These are phyloP conservation scores for Geotrupes spiniger DNA, from an alignment of 2,888 invertebrate species.

Conservation along the genomic window DNA sequence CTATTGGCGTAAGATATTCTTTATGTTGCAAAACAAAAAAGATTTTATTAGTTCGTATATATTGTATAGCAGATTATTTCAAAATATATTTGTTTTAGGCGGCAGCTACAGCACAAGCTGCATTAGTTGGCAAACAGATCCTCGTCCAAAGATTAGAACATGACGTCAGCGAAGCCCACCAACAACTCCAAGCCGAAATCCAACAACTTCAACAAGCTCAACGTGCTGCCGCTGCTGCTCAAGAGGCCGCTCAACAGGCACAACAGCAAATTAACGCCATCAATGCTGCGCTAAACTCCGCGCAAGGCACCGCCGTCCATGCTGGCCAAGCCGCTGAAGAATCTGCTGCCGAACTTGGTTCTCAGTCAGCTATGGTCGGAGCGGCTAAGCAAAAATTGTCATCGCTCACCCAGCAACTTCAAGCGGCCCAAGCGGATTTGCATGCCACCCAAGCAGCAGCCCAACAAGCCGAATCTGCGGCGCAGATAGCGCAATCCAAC, in stretches of 20 bases:
- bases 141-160: slow-evolving; percentile 61
- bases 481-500: slow-evolving; percentile 72
- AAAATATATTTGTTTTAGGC: slow-evolving; percentile 48
- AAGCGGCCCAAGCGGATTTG: slow-evolving; percentile 69
- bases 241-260: slow-evolving; percentile 63
- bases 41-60: too few species aligned
- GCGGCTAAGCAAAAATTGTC: slow-evolving; percentile 68
- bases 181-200: slow-evolving; percentile 66
- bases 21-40: too few species aligned
- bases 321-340: slow-evolving; percentile 72
- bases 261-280: slow-evolving; percentile 63
- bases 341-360: slow-evolving; percentile 72
- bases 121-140: slow-evolving; percentile 62
- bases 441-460: slow-evolving; percentile 75
- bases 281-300: slow-evolving; percentile 73
- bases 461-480: slow-evolving; percentile 66
- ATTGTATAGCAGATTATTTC: too few species aligned
- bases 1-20: slow-evolving; percentile 52
- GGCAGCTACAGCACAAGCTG: slow-evolving; percentile 65
- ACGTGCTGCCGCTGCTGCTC: slow-evolving; percentile 66
- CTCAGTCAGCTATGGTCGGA: slow-evolving; percentile 72
- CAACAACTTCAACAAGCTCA: slow-evolving; percentile 74
- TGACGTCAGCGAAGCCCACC: slow-evolving; percentile 69
- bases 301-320: slow-evolving; percentile 72
- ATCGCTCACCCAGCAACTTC: slow-evolving; percentile 65